Evolutionary conservation across 2,888 invertebrate genomes (phyloP).

Genomic region (Tetropium fuscum): DNA sequence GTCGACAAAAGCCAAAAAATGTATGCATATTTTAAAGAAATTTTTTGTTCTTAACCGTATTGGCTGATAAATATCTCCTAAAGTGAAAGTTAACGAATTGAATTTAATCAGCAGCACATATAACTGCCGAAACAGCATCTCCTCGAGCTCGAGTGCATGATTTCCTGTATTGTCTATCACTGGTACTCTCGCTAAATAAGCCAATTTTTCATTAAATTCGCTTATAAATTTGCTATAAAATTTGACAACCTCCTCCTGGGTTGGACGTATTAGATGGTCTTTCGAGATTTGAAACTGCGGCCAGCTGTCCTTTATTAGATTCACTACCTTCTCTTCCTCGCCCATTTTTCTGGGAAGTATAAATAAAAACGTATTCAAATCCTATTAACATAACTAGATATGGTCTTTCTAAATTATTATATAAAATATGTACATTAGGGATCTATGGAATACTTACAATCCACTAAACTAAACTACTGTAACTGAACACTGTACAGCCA

Average conservation of each 20-base stretch:
- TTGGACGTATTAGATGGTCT: slow-evolving; percentile 4
- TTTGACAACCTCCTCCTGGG: neutral
- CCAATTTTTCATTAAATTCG: slow-evolving; percentile 4
- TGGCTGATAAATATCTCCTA: slow-evolving; percentile 16
- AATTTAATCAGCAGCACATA: neutral
- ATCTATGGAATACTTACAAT: too few species aligned
- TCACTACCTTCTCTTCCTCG: slow-evolving; percentile 4
- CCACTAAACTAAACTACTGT: too few species aligned
- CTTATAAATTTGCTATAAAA: slow-evolving; percentile 9
- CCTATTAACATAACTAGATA: too few species aligned
- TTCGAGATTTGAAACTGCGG: slow-evolving; percentile 9
- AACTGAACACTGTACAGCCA: too few species aligned
- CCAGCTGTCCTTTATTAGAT: slow-evolving; percentile 7
- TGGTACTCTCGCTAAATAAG: neutral
- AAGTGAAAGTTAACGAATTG: neutral
- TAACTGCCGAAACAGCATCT: slow-evolving; percentile 8
- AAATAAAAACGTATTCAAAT: neutral
- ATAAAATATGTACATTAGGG: too few species aligned
- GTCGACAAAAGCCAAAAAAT: slow-evolving; percentile 1
- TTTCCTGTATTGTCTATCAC: neutral
- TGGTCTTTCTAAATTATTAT: too few species aligned
- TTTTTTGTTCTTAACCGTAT: slow-evolving; percentile 5
- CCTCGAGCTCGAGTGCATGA: neutral
- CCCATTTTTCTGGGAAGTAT: slow-evolving; percentile 9
- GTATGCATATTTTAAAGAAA: slow-evolving; percentile 12